phyloP scores from a whole-genome alignment of 2,888 invertebrate genomes.

The Temnothorax ravouxi region DNA sequence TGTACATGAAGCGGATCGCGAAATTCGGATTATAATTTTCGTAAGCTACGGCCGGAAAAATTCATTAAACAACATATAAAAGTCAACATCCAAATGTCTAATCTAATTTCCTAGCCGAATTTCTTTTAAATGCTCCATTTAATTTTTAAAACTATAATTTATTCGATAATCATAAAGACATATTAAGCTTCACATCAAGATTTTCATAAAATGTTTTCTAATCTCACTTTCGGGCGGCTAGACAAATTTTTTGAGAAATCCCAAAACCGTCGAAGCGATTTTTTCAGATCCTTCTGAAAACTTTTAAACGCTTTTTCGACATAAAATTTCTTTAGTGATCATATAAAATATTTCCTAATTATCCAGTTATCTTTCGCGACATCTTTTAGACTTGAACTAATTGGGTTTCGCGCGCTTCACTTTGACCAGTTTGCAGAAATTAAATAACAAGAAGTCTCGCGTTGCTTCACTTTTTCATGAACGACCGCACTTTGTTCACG shows the following conservation, averaged over 20 bases:
- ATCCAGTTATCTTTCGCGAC: background rate
- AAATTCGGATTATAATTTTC: slow-evolving; percentile 47
- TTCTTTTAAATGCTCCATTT: slow-evolving; percentile 3
- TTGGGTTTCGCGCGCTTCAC: background rate
- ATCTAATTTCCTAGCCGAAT: background rate
- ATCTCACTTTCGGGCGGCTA: background rate
- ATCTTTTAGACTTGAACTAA: background rate
- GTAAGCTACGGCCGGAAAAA: slow-evolving; percentile 6
- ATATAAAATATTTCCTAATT: background rate
- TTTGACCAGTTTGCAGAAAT: background rate
- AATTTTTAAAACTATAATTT: background rate
- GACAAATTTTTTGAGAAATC: background rate
- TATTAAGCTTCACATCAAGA: background rate
- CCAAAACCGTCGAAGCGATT: background rate
- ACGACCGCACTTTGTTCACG: slow-evolving; percentile 84
- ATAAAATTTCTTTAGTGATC: background rate
- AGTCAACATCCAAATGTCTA: background rate
- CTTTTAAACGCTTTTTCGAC: background rate
- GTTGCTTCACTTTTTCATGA: slow-evolving; percentile 80
- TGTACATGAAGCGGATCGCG: slow-evolving; percentile 67
- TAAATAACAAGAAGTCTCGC: slow-evolving; percentile 42
- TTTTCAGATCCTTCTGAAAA: background rate
- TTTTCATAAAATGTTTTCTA: background rate
- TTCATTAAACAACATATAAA: slow-evolving; percentile 1
- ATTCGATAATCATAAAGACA: background rate